phyloP scores from a whole-genome alignment of 2,888 invertebrate species.

The Eristalis pertinax region DNA sequence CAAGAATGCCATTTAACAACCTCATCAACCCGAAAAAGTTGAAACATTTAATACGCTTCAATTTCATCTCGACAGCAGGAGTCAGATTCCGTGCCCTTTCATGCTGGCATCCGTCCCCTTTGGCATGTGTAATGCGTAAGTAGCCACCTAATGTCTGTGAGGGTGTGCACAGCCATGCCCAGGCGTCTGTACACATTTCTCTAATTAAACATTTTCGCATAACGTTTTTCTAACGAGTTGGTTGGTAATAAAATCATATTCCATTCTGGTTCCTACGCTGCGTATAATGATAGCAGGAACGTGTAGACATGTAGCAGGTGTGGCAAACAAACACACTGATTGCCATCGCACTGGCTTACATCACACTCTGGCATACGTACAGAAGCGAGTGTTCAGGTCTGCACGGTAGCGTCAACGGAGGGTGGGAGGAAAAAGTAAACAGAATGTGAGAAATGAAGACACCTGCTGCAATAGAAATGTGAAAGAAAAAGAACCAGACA shows the following conservation, averaged over 20 bases:
- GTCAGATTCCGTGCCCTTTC: background rate
- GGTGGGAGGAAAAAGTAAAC: conserved; percentile 3
- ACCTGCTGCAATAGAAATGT: conserved; percentile 6
- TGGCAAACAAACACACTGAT: conserved; percentile 50
- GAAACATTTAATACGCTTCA: conserved; percentile 33
- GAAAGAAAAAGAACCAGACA: conserved; percentile 1
- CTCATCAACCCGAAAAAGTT: conserved; percentile 61
- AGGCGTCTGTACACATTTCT: conserved; percentile 39
- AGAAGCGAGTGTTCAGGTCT: conserved; percentile 5
- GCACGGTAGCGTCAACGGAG: conserved; percentile 27
- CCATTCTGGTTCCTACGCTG: conserved; percentile 1
- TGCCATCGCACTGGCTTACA: conserved; percentile 30
- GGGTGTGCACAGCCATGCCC: background rate
- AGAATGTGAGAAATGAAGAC: conserved; percentile 49
- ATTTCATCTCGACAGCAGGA: conserved; percentile 19
- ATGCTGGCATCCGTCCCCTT: background rate
- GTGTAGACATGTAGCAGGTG: conserved; percentile 23
- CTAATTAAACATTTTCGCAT: conserved; percentile 67
- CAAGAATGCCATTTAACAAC: conserved; percentile 48
- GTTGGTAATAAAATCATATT: conserved; percentile 25
- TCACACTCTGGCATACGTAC: conserved; percentile 2
- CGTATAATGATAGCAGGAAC: conserved; percentile 42
- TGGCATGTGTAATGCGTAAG: conserved; percentile 22
- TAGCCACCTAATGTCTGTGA: conserved; percentile 39
- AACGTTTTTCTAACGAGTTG: conserved; percentile 58